These are phyloP conservation scores for Eledona agricola DNA, from an alignment of 2,888 invertebrate genomes.

Conservation along the genomic window DNA sequence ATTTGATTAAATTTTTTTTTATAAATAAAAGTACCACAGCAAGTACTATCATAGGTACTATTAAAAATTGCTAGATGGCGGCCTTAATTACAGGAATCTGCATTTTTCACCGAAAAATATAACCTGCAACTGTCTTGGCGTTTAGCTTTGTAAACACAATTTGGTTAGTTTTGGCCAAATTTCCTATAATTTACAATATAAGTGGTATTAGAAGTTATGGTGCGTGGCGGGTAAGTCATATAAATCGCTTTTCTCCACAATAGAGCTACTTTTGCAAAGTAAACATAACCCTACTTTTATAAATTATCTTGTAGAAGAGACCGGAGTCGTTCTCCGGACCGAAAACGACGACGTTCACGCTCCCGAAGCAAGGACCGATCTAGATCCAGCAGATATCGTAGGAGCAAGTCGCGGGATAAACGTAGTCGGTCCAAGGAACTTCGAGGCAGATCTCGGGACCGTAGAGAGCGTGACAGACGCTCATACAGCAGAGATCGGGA, in stretches of 20 bases:
- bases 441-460: constrained; percentile 47
- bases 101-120: too few species aligned
- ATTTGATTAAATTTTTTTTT: too few species aligned
- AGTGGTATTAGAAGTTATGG: constrained; percentile 18
- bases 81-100: too few species aligned
- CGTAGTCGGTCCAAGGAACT: constrained; percentile 60
- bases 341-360: constrained; percentile 53
- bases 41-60: too few species aligned
- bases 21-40: too few species aligned
- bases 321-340: constrained; percentile 54
- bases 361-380: constrained; percentile 59
- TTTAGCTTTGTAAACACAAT: too few species aligned
- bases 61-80: too few species aligned
- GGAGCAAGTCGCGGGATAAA: constrained; percentile 73
- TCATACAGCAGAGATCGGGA: constrained; percentile 53
- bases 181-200: too few species aligned
- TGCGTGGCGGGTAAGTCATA: constrained; percentile 36
- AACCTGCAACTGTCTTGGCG: too few species aligned
- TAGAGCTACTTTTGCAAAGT: neutral
- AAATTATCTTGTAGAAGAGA: constrained; percentile 48
- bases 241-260: neutral
- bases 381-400: constrained; percentile 70
- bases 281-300: constrained; percentile 3
- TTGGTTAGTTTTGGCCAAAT: constrained; percentile 1
- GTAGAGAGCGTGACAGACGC: constrained; percentile 52